Base-by-base conservation (phyloP, 2,888 invertebrate species). In the Ashinkailepas kermadecensis region DNA sequence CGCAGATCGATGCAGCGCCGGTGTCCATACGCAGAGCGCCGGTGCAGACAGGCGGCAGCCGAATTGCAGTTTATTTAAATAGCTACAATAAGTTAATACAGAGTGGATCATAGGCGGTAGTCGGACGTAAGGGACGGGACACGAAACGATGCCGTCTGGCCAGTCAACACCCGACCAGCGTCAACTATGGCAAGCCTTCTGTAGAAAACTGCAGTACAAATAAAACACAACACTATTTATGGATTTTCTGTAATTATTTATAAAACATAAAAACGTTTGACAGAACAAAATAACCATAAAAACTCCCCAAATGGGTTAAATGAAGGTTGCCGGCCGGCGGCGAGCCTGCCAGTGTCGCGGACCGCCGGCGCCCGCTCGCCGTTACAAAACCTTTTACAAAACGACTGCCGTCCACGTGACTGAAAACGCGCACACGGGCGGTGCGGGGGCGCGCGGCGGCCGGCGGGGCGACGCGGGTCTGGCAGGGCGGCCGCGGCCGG, bases 81-180 rank as follows among this genome's bases (percentile, higher is more conserved):
- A 79, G 58, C 58, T 79, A 79, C 79, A 79, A 81, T 81, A 81
- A 81, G 67, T 81, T 81, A 81, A 70, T 81, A 81, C 67, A 39
- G 57, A 67, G 67, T 81, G 64, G 67, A 67, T 54, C 18, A 81
- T 67, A 67, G 67, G 67, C 74, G 56, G 56, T 74, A 59, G 59
- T 56, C 18, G 74, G 56, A 18, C 74, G 23, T 15, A 56, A 11
- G 54, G 6, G 74, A 18, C 21, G 21, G 74, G 15, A 15, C 70
- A 13, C 70, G 6, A 9, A n/a, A 13, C 25, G 74, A 4, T 21
- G n/a, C 15, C 59, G 59, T 56, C 65, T 13, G 56, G 54, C 21
- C 74, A 56, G 18, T 74, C 64, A 12, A 25, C 23, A 39, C 23
- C 56, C 39, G 65, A 54, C 25, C 67, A 81, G 56, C n/a, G 23